phyloP scores from a whole-genome alignment of 2,797 vertebrate species.

The Falco peregrinus region DNA sequence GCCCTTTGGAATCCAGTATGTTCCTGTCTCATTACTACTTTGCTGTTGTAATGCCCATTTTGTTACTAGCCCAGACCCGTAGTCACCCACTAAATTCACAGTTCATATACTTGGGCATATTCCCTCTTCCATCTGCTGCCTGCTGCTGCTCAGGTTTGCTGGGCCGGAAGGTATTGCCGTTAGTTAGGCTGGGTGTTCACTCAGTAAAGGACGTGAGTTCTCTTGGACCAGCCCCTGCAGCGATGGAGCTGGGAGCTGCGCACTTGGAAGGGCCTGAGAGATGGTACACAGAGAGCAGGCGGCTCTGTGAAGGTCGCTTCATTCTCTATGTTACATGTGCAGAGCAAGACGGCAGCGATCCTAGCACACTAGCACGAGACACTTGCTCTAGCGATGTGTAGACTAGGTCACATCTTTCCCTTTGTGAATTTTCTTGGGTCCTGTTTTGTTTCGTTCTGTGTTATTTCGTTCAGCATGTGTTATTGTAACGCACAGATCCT shows the following conservation, averaged over 20 bases:
- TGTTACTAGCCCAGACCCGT: neutral
- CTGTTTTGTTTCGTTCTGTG: neutral
- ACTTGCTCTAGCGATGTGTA: neutral
- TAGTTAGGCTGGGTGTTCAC: neutral
- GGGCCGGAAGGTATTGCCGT: neutral
- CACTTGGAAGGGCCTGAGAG: neutral
- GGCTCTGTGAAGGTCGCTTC: neutral
- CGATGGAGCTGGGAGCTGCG: neutral
- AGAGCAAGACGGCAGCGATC: neutral
- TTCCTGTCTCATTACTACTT: neutral
- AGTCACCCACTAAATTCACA: neutral
- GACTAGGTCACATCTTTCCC: neutral
- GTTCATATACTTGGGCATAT: neutral
- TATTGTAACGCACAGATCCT: neutral
- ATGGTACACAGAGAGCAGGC: neutral
- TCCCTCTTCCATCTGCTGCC: neutral
- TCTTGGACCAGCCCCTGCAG: neutral
- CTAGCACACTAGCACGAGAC: neutral
- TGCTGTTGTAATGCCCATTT: accelerated
- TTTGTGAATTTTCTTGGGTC: neutral
- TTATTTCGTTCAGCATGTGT: neutral
- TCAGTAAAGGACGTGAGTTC: neutral
- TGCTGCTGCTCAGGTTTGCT: neutral
- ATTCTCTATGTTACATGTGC: accelerated
- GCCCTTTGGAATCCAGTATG: constrained; percentile 93